These are phyloP conservation scores for Toxonevra muliebris DNA, from an alignment of 2,888 invertebrate genomes.

Conservation along the genomic window DNA sequence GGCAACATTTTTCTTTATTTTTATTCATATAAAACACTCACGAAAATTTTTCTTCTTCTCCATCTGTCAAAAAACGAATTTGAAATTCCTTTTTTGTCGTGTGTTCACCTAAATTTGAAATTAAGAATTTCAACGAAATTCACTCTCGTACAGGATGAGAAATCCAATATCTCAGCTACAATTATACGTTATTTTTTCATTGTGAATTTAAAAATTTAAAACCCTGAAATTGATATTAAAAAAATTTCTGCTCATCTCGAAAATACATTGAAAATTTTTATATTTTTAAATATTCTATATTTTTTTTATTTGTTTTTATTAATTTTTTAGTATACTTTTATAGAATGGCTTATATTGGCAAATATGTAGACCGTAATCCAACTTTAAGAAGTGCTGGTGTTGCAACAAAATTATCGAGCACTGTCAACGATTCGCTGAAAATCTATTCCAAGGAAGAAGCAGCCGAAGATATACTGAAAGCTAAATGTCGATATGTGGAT, in stretches of 20 bases:
- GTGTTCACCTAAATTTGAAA: no score
- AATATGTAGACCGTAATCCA: constrained; percentile 48
- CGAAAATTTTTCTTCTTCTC: no score
- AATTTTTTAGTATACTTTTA: neutral
- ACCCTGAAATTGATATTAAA: no score
- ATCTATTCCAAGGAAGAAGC: constrained; percentile 46
- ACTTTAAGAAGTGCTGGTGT: constrained; percentile 48
- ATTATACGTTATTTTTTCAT: no score
- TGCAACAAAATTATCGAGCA: neutral
- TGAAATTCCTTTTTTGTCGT: no score
- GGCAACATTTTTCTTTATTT: no score
- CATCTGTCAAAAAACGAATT: no score
- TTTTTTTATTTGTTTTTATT: constrained; percentile 5
- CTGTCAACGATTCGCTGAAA: constrained; percentile 38
- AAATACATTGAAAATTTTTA: neutral
- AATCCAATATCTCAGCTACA: no score
- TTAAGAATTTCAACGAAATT: no score
- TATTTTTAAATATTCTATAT: neutral
- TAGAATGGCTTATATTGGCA: constrained; percentile 46
- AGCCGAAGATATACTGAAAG: constrained; percentile 49
- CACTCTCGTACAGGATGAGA: no score
- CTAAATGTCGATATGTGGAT: constrained; percentile 37
- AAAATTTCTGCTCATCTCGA: neutral
- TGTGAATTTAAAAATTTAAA: no score
- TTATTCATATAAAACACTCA: no score